A percentile compares a stretch with the other conserved stretches of the same genome.
These are phyloP conservation scores for Hyperoplus lanceolatus DNA, from an alignment of 2,797 vertebrate genomes.

Conservation along the genomic window DNA sequence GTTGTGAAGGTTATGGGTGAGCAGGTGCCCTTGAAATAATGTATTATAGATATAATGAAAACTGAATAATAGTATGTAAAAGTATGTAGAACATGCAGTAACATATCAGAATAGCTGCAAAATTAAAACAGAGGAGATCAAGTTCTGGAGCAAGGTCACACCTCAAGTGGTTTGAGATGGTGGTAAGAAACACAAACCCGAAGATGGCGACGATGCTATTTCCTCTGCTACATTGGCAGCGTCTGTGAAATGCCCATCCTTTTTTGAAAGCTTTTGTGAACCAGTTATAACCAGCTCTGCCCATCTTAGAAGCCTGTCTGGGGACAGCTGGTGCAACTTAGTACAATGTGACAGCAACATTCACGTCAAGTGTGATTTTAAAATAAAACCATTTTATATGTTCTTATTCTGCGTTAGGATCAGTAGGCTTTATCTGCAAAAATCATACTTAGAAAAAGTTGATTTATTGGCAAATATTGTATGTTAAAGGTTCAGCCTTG, in stretches of 20 bases:
- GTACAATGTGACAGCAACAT: conserved; percentile 16
- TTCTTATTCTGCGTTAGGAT: neutral
- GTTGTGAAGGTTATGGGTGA: neutral
- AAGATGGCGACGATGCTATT: conserved; percentile 55
- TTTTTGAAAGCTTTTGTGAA: conserved; percentile 57
- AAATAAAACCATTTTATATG: too few species aligned
- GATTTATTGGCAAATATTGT: too few species aligned
- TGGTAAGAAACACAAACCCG: conserved; percentile 50
- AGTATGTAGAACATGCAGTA: neutral
- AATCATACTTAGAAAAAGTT: neutral
- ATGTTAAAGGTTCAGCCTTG: conserved; percentile 23
- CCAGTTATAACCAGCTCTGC: conserved; percentile 60
- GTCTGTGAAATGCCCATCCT: conserved; percentile 55
- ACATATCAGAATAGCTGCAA: neutral
- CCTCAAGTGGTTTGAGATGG: conserved; percentile 32
- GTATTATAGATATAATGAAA: neutral
- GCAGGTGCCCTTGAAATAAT: neutral
- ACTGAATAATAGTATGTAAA: neutral
- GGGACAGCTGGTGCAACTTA: conserved; percentile 64
- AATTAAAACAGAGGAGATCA: conserved; percentile 7
- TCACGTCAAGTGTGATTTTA: conserved; percentile 9
- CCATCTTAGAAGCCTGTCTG: conserved; percentile 38
- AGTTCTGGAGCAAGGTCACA: conserved; percentile 13
- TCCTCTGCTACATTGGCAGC: conserved; percentile 51
- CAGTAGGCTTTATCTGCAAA: neutral